Evolutionary conservation across 2,888 invertebrate genomes (phyloP).

Genomic region (Acanthacorydalis orientalis): DNA sequence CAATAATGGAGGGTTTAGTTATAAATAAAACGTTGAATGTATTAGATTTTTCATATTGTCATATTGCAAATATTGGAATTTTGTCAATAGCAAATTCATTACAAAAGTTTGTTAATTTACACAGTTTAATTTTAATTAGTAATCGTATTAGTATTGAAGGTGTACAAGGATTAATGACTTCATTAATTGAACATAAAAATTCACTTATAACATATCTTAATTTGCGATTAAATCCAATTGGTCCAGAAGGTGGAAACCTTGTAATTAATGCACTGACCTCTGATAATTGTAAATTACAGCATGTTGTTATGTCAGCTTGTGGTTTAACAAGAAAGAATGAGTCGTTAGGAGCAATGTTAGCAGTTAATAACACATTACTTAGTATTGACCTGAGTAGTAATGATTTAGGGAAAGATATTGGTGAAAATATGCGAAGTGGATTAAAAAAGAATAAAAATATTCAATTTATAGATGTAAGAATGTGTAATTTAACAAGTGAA

Average conservation of each 20-base stretch:
- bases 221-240: slow-evolving; percentile 17
- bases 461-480: slow-evolving; percentile 18
- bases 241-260: slow-evolving; percentile 11
- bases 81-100: slow-evolving; percentile 18
- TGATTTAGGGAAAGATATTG: slow-evolving; percentile 20
- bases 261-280: no score
- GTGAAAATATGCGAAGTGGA: slow-evolving; percentile 14
- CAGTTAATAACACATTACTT: slow-evolving; percentile 15
- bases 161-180: not conserved
- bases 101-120: slow-evolving; percentile 13
- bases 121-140: slow-evolving; percentile 16
- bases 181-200: not conserved
- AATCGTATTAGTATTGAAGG: slow-evolving; percentile 16
- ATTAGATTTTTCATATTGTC: slow-evolving; percentile 23
- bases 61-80: slow-evolving; percentile 18
- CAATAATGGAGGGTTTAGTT: slow-evolving; percentile 16
- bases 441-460: slow-evolving; percentile 15
- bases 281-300: slow-evolving; percentile 10
- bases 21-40: slow-evolving; percentile 16
- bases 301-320: slow-evolving; percentile 17
- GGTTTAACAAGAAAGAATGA: slow-evolving; percentile 15
- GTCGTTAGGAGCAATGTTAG: slow-evolving; percentile 15
- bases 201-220: slow-evolving; percentile 7
- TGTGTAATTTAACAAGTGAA: slow-evolving; percentile 15
- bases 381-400: slow-evolving; percentile 21